Percentiles rank a stretch among this genome's conserved stretches.
These are phyloP conservation scores for Anthrax anthrax DNA, from an alignment of 2,888 invertebrate species.

Conservation along the genomic window DNA sequence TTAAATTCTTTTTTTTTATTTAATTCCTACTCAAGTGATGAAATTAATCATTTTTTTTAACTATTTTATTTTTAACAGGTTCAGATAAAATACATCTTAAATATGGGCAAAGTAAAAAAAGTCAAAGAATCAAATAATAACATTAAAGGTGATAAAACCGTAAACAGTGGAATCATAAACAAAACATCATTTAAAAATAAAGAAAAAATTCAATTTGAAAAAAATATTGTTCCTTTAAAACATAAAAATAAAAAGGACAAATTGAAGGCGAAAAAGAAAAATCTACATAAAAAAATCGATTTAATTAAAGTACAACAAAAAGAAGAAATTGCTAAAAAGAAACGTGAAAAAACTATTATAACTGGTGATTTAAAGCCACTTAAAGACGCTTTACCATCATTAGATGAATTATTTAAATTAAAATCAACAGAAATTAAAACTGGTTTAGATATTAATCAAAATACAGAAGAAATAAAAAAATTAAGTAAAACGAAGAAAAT, in stretches of 20 bases:
- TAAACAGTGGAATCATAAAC: no score
- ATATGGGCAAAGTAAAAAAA: no score
- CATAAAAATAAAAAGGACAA: conserved; percentile 32
- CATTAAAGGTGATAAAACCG: no score
- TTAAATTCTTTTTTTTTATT: no score
- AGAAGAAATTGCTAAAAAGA: conserved; percentile 21
- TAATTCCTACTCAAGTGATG: no score
- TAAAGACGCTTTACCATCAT: conserved; percentile 29
- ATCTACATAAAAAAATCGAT: conserved; percentile 23
- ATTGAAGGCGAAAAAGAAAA: conserved; percentile 21
- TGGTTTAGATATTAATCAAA: conserved; percentile 9
- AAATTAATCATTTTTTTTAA: no score
- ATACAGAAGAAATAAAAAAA: conserved; percentile 1
- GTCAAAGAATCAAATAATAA: no score
- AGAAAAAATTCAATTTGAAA: no score
- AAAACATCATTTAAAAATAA: no score
- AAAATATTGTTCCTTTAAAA: no score
- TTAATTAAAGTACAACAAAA: conserved; percentile 21
- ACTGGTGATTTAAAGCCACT: conserved; percentile 25
- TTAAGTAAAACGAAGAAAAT: conserved; percentile 20
- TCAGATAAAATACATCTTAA: no score
- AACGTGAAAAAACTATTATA: conserved; percentile 23
- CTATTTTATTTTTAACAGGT: no score
- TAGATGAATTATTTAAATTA: conserved; percentile 23
- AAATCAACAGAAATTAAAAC: conserved; percentile 16